These are phyloP conservation scores for Dipodomys merriami DNA, from an alignment of 2,113 vertebrate genomes.

Conservation along the genomic window DNA sequence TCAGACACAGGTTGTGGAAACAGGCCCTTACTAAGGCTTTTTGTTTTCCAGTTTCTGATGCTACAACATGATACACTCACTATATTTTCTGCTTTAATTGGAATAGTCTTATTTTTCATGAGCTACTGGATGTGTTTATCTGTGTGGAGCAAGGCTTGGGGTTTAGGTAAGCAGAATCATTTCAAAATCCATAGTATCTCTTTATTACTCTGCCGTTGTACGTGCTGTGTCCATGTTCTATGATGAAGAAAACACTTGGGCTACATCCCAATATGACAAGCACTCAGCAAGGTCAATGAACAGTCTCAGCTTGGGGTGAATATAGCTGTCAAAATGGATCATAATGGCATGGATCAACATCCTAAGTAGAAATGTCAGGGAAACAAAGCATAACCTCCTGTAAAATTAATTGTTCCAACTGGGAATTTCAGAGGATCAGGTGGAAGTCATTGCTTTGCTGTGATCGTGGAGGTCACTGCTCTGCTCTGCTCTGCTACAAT, in stretches of 20 bases:
- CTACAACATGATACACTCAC: background rate
- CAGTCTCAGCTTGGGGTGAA: background rate
- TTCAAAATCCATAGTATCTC: background rate
- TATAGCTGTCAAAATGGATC: slow-evolving; percentile 40
- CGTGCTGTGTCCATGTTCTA: background rate
- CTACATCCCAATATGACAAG: background rate
- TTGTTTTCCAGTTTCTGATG: background rate
- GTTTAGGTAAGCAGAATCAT: background rate
- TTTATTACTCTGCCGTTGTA: no score
- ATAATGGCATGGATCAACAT: background rate
- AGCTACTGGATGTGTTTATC: background rate
- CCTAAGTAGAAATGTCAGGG: slow-evolving; percentile 29
- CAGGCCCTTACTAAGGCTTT: background rate
- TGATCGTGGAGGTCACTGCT: background rate
- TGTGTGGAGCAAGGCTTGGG: background rate
- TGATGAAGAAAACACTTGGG: background rate
- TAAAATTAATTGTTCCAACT: slow-evolving; percentile 29
- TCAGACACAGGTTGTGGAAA: background rate
- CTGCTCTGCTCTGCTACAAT: background rate
- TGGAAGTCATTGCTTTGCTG: background rate
- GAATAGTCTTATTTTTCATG: background rate
- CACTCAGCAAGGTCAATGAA: background rate
- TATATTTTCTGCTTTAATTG: background rate
- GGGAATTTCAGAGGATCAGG: slow-evolving; percentile 12
- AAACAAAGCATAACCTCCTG: background rate